phyloP scores from a whole-genome alignment of 53 echinoderm and acorn worm species.

The Apostichopus leukothele region DNA sequence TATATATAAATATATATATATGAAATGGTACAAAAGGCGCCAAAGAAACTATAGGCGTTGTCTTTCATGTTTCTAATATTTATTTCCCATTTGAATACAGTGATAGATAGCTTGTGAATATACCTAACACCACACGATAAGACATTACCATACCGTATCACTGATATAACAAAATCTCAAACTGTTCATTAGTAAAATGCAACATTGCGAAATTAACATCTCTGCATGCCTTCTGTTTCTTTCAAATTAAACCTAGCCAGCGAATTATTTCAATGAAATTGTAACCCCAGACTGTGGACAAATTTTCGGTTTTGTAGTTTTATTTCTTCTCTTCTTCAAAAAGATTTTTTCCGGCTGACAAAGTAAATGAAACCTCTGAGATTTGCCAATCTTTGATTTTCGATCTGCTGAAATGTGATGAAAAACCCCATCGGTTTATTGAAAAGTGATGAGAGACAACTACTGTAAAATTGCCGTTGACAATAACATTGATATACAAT shows the following conservation, averaged over 20 bases:
- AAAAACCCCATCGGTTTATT: neutral
- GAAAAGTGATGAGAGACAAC: slow-evolving; percentile 14
- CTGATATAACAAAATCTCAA: neutral
- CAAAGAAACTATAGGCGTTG: neutral
- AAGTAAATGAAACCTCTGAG: neutral
- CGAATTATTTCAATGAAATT: neutral
- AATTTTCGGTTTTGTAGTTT: neutral
- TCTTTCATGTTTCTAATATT: neutral
- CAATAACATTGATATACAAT: neutral
- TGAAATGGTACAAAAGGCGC: neutral
- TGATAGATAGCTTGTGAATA: neutral
- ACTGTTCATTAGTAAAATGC: neutral
- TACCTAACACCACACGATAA: neutral
- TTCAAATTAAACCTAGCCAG: neutral
- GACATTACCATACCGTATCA: neutral
- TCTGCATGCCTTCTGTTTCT: neutral
- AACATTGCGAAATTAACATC: neutral
- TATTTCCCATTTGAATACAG: neutral
- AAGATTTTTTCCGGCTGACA: neutral
- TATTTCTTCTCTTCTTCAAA: neutral
- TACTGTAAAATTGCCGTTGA: neutral
- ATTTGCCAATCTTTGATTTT: slow-evolving; percentile 15
- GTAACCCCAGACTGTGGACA: neutral
- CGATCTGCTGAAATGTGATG: neutral
- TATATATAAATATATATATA: neutral